phyloP scores from a whole-genome alignment of 2,888 invertebrate species.

The Plemyria rubiginata region DNA sequence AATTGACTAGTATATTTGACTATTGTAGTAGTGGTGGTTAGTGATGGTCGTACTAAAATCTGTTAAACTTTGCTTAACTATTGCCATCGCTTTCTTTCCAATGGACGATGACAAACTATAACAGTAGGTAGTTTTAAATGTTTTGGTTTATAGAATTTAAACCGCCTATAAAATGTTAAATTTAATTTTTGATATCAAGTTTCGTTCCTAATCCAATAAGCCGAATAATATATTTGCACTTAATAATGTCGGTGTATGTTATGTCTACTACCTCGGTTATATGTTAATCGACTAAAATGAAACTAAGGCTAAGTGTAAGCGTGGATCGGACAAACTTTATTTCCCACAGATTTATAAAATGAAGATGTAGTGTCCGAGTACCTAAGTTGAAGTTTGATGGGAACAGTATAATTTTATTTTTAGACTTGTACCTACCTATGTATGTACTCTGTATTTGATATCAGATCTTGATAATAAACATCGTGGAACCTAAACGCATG shows the following conservation, averaged over 20 bases:
- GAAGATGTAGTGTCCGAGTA: no score
- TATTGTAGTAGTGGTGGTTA: no score
- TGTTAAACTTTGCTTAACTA: no score
- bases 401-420: constrained; percentile 5
- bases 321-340: no score
- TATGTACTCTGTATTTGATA: constrained; percentile 15
- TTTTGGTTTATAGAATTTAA: no score
- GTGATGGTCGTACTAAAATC: no score
- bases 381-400: neutral
- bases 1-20: no score
- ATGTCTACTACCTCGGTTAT: neutral
- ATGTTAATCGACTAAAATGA: neutral
- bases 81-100: no score
- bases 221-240: neutral
- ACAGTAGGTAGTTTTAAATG: no score
- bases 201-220: neutral
- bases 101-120: no score
- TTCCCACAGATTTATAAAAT: no score
- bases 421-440: constrained; percentile 1
- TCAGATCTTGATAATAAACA: constrained; percentile 26
- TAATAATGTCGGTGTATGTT: neutral
- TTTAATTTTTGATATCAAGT: neutral
- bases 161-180: neutral
- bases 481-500: constrained; percentile 10
- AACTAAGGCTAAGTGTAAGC: no score